These are phyloP conservation scores for Tetramorium parvispinum DNA, from an alignment of 1,140 invertebrate genomes.

Conservation along the genomic window DNA sequence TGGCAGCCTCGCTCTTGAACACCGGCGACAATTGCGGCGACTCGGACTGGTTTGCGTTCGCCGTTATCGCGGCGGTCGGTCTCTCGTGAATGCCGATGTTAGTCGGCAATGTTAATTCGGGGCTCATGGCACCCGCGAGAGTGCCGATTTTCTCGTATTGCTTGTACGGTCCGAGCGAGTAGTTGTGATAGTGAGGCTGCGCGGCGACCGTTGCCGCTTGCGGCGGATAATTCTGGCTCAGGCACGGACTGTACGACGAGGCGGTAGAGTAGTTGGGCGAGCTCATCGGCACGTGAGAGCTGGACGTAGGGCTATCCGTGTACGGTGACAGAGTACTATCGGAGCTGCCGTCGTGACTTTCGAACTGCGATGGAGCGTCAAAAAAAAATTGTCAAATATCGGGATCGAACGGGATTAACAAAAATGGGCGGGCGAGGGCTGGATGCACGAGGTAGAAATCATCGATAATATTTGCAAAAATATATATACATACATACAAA, in stretches of 20 bases:
- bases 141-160: constrained; percentile 65
- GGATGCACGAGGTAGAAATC: constrained; percentile 10
- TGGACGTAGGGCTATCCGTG: constrained; percentile 79
- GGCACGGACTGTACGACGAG: constrained; percentile 78
- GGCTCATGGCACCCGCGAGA: constrained; percentile 54
- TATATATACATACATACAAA: no score
- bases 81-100: constrained; percentile 48
- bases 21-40: constrained; percentile 86
- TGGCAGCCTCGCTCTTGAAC: constrained; percentile 94
- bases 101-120: constrained; percentile 64
- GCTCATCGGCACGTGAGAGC: constrained; percentile 75
- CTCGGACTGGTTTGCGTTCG: constrained; percentile 66
- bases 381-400: constrained; percentile 53
- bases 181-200: constrained; percentile 58
- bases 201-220: constrained; percentile 30
- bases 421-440: constrained; percentile 1
- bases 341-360: constrained; percentile 80
- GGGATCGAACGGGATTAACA: constrained; percentile 12
- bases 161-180: constrained; percentile 47
- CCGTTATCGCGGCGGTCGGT: neutral
- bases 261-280: constrained; percentile 80
- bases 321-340: constrained; percentile 81
- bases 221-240: constrained; percentile 62
- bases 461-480: constrained; percentile 9
- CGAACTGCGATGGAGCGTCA: constrained; percentile 76